Evolutionary conservation across 2,113 vertebrate genomes (phyloP), one percentile per base, ranked within the genome.

Genomic region (Dolichotis patagonum): DNA sequence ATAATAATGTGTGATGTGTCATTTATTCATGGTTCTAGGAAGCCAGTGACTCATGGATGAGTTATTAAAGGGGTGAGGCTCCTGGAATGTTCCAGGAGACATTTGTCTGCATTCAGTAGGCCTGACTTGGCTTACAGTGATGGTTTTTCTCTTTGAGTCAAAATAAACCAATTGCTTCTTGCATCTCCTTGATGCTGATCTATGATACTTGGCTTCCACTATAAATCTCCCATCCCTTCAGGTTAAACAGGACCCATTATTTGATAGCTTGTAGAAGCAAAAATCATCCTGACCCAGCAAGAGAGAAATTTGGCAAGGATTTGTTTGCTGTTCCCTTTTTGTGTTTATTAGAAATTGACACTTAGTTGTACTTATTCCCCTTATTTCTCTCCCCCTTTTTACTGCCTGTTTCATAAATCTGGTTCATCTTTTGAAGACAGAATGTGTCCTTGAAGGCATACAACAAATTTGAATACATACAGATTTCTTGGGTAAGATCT

Each of bases 41-140:
- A 87, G 80, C 19, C 35, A 73, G 14, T 98, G 93, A 97, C 60
- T 97, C 93, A 96, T 35, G 32, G 52, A 46, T 85, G 17, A 94
- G 17, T 35, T 78, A 22, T 22, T 77, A 41, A 7, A 10, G 82
- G 82, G 87, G 93, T 95, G 54, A 41, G 67, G 93, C 46, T 65
- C 28, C n/a, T 86, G 41, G 46, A 89, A 43, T 28, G 35, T 71
- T 80, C 56, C 62, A 49, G n/a, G 62, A 87, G 52, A 82, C 46
- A 71, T 65, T 80, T 91, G 62, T 49, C 41, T 94, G 41, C 96
- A 84, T 20, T 86, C 49, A 52, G 71, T 71, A 60, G 13, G 41
- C 41, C 87, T 35, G 73, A 63, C 10, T 85, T 92, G 35, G n/a
- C 73, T 90, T 43, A 35, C 0, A 77, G 69, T 32, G 62, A 83